These are phyloP conservation scores for Cercopithecus mona DNA, from an alignment of 2,113 vertebrate genomes.

Conservation along the genomic window DNA sequence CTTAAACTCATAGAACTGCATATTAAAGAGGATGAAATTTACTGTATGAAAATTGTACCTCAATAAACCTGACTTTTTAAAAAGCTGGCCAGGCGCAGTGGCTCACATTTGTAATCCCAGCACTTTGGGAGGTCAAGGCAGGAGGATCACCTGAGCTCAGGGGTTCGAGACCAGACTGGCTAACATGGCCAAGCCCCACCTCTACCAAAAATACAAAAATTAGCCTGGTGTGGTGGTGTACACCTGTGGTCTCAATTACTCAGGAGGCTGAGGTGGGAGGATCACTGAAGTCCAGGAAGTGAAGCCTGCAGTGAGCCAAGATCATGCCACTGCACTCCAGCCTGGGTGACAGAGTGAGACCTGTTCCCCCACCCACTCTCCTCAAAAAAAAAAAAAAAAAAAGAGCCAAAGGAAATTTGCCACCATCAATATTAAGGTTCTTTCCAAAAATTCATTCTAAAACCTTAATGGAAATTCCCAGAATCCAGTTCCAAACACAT, in stretches of 20 bases:
- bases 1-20: neutral
- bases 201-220: neutral
- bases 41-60: neutral
- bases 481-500: neutral
- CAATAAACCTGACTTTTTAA: neutral
- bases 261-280: neutral
- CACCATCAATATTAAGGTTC: neutral
- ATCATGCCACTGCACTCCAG: neutral
- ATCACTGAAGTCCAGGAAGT: neutral
- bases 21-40: neutral
- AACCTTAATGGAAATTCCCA: neutral
- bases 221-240: neutral
- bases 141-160: neutral
- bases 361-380: too few relatives aligned
- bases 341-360: neutral
- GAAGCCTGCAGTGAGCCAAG: neutral
- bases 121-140: neutral
- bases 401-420: neutral
- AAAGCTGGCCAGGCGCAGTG: neutral
- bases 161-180: neutral
- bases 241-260: neutral
- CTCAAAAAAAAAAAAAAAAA: too few relatives aligned
- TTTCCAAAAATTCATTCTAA: neutral
- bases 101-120: neutral
- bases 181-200: neutral